Percentiles rank a stretch among this genome's conserved stretches.
These are phyloP conservation scores for Eremobia ochroleuca DNA, from an alignment of 2,888 invertebrate species.

Conservation along the genomic window DNA sequence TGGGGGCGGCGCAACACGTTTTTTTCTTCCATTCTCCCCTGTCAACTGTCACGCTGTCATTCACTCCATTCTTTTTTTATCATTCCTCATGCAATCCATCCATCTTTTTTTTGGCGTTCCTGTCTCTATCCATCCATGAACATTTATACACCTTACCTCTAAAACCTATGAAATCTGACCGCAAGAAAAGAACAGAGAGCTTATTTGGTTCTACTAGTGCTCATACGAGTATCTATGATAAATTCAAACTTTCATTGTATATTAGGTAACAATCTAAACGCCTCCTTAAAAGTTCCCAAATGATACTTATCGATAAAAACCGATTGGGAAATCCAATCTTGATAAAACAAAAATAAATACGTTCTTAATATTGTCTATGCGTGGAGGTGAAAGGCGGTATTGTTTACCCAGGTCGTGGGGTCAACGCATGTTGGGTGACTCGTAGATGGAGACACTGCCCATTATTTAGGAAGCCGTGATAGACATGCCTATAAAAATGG, in stretches of 20 bases:
- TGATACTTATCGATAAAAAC: slow-evolving; percentile 49
- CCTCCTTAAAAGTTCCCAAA: slow-evolving; percentile 16
- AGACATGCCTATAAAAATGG: slow-evolving; percentile 63
- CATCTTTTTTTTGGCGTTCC: neutral
- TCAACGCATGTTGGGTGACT: slow-evolving; percentile 67
- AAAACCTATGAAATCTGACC: neutral
- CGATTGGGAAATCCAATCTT: slow-evolving; percentile 66
- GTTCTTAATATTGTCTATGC: slow-evolving; percentile 69
- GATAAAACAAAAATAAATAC: slow-evolving; percentile 71
- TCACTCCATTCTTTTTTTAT: neutral
- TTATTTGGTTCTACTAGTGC: neutral
- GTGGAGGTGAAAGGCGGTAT: slow-evolving; percentile 72
- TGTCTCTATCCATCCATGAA: neutral
- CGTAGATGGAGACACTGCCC: slow-evolving; percentile 61
- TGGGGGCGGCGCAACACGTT: neutral
- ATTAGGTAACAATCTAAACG: slow-evolving; percentile 20
- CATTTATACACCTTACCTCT: neutral
- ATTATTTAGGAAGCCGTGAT: slow-evolving; percentile 69
- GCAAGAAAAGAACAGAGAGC: neutral
- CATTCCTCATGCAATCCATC: neutral
- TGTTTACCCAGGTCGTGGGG: slow-evolving; percentile 71
- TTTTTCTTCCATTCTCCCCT: neutral
- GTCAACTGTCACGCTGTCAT: neutral
- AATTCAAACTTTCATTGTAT: neutral
- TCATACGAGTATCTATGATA: neutral